Evolutionary conservation across 1,140 invertebrate genomes (phyloP).

Genomic region (Formica exsecta): DNA sequence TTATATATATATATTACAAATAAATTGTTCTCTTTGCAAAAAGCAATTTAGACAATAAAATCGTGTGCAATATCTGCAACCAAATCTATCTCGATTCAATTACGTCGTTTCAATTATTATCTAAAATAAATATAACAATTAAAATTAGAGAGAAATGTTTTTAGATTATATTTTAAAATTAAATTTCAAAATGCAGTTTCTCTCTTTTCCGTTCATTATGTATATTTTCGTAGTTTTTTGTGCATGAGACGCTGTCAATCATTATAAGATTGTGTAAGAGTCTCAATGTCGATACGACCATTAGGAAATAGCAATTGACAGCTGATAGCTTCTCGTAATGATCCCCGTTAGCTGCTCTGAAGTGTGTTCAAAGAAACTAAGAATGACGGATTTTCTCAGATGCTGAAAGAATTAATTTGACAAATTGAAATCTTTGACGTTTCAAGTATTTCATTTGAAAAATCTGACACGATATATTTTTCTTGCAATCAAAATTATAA

Average conservation of each 20-base stretch:
- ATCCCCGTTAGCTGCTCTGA: slow-evolving; percentile 13
- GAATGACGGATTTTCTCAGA: slow-evolving; percentile 31
- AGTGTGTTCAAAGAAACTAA: slow-evolving; percentile 7
- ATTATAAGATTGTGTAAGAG: neutral
- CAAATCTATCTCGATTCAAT: slow-evolving; percentile 23
- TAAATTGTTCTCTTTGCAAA: neutral
- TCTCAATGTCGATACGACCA: slow-evolving; percentile 19
- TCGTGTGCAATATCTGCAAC: slow-evolving; percentile 14
- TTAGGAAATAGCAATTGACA: slow-evolving; percentile 44
- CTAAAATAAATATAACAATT: no score
- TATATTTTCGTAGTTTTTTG: neutral
- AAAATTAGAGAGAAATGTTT: slow-evolving; percentile 1
- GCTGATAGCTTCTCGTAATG: slow-evolving; percentile 41
- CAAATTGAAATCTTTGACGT: slow-evolving; percentile 17
- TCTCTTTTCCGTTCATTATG: neutral
- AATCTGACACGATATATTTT: no score
- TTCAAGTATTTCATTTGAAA: neutral
- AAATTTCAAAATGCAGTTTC: slow-evolving; percentile 5
- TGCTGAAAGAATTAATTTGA: slow-evolving; percentile 30
- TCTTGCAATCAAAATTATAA: neutral
- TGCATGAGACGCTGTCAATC: neutral
- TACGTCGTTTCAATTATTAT: neutral
- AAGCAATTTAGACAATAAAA: slow-evolving; percentile 30
- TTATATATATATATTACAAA: neutral
- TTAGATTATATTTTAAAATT: neutral